Evolutionary conservation across 2,888 invertebrate genomes (phyloP), one percentile per base, ranked within the genome.

Genomic region (Thecophora atra): DNA sequence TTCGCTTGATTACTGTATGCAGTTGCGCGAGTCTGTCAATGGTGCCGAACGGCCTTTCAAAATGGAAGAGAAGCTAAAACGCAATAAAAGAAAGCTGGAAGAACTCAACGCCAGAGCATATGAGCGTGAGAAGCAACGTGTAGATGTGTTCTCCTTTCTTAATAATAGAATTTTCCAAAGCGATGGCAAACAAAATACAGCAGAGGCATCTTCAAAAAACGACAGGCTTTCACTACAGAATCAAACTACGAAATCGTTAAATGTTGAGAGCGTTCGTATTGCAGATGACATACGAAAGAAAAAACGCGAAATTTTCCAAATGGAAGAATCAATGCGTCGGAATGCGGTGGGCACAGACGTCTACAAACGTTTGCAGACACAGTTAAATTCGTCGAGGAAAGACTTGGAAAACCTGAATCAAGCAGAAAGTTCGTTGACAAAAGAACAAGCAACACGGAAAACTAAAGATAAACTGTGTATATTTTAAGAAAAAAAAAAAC

Each of bases 1-100:
- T 83, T 94, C 95, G 37, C 89, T 89, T 84, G 94, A 95, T 87
- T 91, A 93, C 77, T 95, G 94, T 81, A 94, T 95, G 94, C 90
- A 90, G 75, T 87, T 94, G 65, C 90, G 92, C 8, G 93, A 94
- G 84, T 89, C 89, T 74, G 89, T 91, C 13, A 91, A 90, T 8
- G 90, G 90, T 1, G 90, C 89, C 72, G 89, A 90, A 81, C 90
- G 93, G 84, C 89, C 93, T 37, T 91, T 94, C 75, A 92, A 91
- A 81, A 93, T 91, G 0, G 93, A 94, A 81, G 90, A 90, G 78
- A 91, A 89, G 81, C 84, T 93, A 54, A 90, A 90, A 79, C 89
- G 89, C 68, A 85, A 91, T 72, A 90, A 91, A 79, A 90, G 89
- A 80, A 91, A 89, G 80, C 90, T 91, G 82, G 91, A 92, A 78